Evolutionary conservation across 2,113 vertebrate species (phyloP).

Genomic region (Panthera tigris): DNA sequence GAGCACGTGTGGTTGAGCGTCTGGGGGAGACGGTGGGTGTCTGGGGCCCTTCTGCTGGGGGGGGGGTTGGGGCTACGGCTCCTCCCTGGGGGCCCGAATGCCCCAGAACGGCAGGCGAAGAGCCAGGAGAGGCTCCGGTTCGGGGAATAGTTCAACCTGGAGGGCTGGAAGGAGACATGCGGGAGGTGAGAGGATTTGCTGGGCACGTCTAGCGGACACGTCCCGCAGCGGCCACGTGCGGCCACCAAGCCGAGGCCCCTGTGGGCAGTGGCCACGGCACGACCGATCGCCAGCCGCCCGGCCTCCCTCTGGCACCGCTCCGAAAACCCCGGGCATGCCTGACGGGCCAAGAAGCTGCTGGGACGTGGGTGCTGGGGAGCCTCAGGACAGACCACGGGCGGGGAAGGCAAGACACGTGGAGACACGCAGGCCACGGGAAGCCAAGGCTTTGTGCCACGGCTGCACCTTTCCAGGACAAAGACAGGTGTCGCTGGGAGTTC

Average conservation of each 20-base stretch:
- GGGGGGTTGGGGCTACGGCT: accelerated
- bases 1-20: accelerated
- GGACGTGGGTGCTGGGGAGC: accelerated
- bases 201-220: accelerated
- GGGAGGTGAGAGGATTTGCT: accelerated
- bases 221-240: accelerated
- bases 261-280: neutral
- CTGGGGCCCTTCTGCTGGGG: neutral
- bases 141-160: neutral
- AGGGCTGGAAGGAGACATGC: accelerated
- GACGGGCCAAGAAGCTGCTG: neutral
- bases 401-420: neutral
- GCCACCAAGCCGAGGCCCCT: neutral
- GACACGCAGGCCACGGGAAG: neutral
- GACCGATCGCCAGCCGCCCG: accelerated
- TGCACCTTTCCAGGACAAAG: accelerated
- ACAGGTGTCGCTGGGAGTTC: accelerated
- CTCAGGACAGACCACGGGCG: accelerated
- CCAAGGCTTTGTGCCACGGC: accelerated
- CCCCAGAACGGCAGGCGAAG: too few relatives aligned
- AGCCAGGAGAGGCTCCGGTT: neutral
- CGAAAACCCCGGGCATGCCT: accelerated
- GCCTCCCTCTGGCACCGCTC: accelerated
- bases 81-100: accelerated
- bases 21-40: accelerated